Conservation (phyloP, 2,888 invertebrate genomes). For the Calliopum simillimum region DNA sequence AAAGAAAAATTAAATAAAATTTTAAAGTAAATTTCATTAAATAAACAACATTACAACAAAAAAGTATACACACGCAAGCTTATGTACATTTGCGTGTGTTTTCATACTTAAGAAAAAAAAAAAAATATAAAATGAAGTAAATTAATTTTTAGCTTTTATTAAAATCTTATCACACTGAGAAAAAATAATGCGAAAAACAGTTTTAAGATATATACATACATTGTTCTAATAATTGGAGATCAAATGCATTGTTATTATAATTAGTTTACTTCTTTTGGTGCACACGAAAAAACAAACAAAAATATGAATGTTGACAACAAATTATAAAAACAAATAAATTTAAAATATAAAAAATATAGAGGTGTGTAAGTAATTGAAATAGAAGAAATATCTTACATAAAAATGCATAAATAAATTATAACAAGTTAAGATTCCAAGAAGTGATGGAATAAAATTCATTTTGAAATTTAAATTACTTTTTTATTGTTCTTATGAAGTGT, state of each 20-base stretch:
- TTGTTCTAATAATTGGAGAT: background rate
- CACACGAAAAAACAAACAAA: slow-evolving; percentile 4
- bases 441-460: slow-evolving; percentile 53
- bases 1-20: background rate
- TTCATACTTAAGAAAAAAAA: background rate
- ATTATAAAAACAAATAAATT: slow-evolving; percentile 31
- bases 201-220: background rate
- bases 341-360: slow-evolving; percentile 43
- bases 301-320: slow-evolving; percentile 14
- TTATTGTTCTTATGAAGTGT: slow-evolving; percentile 1
- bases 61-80: background rate
- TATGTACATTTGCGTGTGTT: background rate
- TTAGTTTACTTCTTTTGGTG: slow-evolving; percentile 7
- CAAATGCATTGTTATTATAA: background rate
- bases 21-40: background rate
- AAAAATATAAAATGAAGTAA: background rate
- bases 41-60: background rate
- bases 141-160: background rate
- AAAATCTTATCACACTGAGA: background rate
- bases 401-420: slow-evolving; percentile 39
- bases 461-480: slow-evolving; percentile 48
- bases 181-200: background rate
- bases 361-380: slow-evolving; percentile 46
- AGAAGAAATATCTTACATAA: slow-evolving; percentile 47
- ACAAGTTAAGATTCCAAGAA: slow-evolving; percentile 16